These are phyloP conservation scores for Carcinoscorpius rotundicauda DNA, from an alignment of 1,140 invertebrate genomes.

Conservation along the genomic window DNA sequence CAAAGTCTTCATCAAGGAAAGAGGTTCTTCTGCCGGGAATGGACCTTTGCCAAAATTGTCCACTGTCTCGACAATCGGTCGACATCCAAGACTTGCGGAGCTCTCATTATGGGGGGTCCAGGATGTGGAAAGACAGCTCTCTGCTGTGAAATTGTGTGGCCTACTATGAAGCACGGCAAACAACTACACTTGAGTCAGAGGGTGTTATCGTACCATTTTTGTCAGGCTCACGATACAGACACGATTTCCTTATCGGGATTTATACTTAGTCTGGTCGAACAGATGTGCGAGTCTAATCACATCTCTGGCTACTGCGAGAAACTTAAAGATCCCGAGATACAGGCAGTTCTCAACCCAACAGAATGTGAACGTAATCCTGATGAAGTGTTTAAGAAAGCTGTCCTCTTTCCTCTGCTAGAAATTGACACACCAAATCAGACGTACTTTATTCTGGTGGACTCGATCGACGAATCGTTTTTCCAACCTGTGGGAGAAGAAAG, in stretches of 20 bases:
- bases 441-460: conserved; percentile 76
- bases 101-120: conserved; percentile 62
- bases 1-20: conserved; percentile 37
- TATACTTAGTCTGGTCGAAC: conserved; percentile 65
- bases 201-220: conserved; percentile 67
- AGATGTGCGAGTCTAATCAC: conserved; percentile 46
- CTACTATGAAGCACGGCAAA: conserved; percentile 57
- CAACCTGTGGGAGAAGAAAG: conserved; percentile 5
- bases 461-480: conserved; percentile 63
- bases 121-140: conserved; percentile 68
- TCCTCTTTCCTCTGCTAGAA: conserved; percentile 74
- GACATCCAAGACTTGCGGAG: conserved; percentile 55
- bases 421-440: conserved; percentile 65
- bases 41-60: conserved; percentile 87
- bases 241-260: conserved; percentile 67
- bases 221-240: conserved; percentile 49
- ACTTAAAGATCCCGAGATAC: conserved; percentile 52
- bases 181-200: conserved; percentile 58
- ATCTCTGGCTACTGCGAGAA: conserved; percentile 62
- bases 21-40: conserved; percentile 71
- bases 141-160: conserved; percentile 67
- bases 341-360: conserved; percentile 24
- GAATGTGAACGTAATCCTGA: conserved; percentile 55
- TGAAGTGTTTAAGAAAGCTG: conserved; percentile 74
- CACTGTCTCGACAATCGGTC: conserved; percentile 66